These are phyloP conservation scores for Chloroceryle amazona DNA, from an alignment of 2,797 vertebrate species.

Conservation along the genomic window DNA sequence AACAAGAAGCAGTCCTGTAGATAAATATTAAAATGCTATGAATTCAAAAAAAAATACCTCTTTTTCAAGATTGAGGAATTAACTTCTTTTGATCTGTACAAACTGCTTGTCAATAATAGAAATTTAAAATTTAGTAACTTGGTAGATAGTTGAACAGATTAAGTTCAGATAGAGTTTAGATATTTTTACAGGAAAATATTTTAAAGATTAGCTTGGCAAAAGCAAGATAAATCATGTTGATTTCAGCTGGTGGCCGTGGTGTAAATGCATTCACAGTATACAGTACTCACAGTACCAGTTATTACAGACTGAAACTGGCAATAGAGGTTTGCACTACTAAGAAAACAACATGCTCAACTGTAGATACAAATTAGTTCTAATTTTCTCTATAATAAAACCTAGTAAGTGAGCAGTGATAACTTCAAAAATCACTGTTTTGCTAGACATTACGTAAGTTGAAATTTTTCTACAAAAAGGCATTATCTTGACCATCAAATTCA, in stretches of 20 bases:
- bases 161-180: background rate
- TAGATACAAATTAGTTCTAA: background rate
- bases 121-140: background rate
- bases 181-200: background rate
- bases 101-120: background rate
- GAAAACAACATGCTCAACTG: background rate
- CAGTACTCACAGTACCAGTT: background rate
- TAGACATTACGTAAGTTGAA: background rate
- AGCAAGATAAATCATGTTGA: background rate
- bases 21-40: background rate
- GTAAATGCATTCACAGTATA: background rate
- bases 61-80: constrained; percentile 14
- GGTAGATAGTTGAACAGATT: background rate
- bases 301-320: background rate
- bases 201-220: background rate
- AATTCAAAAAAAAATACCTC: background rate
- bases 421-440: constrained; percentile 3
- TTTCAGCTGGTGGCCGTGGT: background rate
- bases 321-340: background rate
- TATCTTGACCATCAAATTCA: constrained; percentile 47
- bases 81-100: background rate
- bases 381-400: background rate
- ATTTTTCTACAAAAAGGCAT: constrained; percentile 22
- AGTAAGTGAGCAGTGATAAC: background rate
- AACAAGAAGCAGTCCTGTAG: background rate